Percentiles rank a stretch among this genome's conserved stretches.
Conservation (phyloP, 2,797 vertebrate species). For the Fistularia commersonii region DNA sequence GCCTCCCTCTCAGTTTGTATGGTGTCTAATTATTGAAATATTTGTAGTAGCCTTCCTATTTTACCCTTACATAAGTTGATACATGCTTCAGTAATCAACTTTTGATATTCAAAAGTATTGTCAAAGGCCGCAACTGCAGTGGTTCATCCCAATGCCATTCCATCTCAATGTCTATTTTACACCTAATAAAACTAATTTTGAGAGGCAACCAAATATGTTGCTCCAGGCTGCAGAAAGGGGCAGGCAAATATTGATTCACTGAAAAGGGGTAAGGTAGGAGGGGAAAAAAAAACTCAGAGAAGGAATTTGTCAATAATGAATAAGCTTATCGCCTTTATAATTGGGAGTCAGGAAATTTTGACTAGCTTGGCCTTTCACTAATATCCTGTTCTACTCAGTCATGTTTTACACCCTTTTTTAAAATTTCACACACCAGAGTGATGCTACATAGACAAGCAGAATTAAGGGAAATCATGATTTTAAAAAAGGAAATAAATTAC, state of each 20-base stretch:
- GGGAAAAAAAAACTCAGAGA: constrained; percentile 38
- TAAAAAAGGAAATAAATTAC: constrained; percentile 65
- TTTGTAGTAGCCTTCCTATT: constrained; percentile 6
- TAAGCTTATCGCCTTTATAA: constrained; percentile 48
- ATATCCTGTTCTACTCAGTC: constrained; percentile 59
- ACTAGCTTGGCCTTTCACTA: constrained; percentile 44
- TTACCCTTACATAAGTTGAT: constrained; percentile 14
- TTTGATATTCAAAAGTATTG: constrained; percentile 9
- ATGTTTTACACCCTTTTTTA: constrained; percentile 47
- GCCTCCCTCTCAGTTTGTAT: constrained; percentile 5
- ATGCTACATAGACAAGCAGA: constrained; percentile 58
- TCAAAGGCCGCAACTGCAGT: constrained; percentile 16
- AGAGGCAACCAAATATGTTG: constrained; percentile 63
- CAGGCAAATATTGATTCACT: constrained; percentile 70
- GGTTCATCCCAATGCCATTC: constrained; percentile 33
- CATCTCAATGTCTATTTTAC: constrained; percentile 44
- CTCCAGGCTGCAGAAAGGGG: constrained; percentile 38
- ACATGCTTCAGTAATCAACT: constrained; percentile 10
- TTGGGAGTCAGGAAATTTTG: constrained; percentile 43
- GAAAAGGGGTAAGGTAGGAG: constrained; percentile 38
- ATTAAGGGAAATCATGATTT: constrained; percentile 69
- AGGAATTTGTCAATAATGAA: constrained; percentile 51
- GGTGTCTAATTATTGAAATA: constrained; percentile 21
- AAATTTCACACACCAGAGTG: constrained; percentile 35
- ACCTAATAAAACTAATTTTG: constrained; percentile 62